Conservation (phyloP, 2,888 invertebrate genomes). For the Stenotaenia linearis region DNA sequence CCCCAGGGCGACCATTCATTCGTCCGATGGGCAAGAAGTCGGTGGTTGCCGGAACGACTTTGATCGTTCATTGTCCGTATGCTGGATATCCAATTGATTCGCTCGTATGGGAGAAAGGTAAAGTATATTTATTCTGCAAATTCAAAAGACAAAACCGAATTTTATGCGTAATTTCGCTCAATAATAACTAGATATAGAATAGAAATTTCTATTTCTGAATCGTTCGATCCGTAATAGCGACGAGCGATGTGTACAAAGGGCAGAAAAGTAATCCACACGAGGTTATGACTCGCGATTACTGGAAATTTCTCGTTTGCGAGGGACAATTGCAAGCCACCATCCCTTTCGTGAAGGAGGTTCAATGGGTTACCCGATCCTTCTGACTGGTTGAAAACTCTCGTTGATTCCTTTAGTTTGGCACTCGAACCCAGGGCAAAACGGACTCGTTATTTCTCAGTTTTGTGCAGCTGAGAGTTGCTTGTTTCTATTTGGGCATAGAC, state of each 20-base stretch:
- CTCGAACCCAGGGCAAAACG: no score
- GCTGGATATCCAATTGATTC: conserved; percentile 46
- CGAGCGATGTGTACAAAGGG: conserved; percentile 66
- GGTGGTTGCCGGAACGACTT: conserved; percentile 82
- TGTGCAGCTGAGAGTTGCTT: conserved; percentile 56
- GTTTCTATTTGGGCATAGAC: no score
- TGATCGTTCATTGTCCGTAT: conserved; percentile 63
- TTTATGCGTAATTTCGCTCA: no score
- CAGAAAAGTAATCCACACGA: conserved; percentile 56
- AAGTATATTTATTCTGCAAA: background rate
- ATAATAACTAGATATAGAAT: no score
- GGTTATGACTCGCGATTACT: conserved; percentile 64
- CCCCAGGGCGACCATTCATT: conserved; percentile 70
- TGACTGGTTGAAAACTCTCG: conserved; percentile 54
- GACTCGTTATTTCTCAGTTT: conserved; percentile 59
- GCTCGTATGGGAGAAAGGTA: conserved; percentile 47
- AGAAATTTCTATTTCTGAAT: no score
- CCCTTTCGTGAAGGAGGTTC: conserved; percentile 64
- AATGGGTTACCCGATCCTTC: conserved; percentile 61
- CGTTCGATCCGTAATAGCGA: conserved; percentile 66
- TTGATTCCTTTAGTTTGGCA: conserved; percentile 61
- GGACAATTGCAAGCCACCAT: conserved; percentile 60
- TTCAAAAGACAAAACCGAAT: no score
- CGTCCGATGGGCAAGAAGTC: conserved; percentile 88
- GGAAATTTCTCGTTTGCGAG: conserved; percentile 60